Evolutionary conservation across 53 echinoderm and acorn worm genomes (phyloP).

Genomic region (Luidia sarsii): DNA sequence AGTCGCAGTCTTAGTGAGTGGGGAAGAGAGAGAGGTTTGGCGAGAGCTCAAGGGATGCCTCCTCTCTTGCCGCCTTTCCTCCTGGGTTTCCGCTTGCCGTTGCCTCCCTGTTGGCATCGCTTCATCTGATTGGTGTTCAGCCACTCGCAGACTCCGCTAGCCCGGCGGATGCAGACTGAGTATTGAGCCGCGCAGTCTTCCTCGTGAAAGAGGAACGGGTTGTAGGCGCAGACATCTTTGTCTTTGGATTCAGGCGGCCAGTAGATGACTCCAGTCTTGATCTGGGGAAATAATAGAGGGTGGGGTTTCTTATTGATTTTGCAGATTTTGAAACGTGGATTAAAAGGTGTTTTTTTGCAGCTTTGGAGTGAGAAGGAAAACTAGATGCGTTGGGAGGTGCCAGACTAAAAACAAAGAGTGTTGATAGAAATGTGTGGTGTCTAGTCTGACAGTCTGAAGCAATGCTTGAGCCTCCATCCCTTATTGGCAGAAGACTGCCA

Average conservation of each 20-base stretch:
- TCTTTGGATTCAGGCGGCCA: slow-evolving; percentile 76
- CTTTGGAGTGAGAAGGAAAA: too few species aligned
- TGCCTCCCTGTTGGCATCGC: slow-evolving; percentile 56
- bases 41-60: not conserved
- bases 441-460: too few species aligned
- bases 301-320: too few species aligned
- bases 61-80: not conserved
- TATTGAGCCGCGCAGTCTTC: slow-evolving; percentile 83
- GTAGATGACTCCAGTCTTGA: slow-evolving; percentile 78
- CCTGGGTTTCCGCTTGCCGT: not conserved
- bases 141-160: slow-evolving; percentile 89
- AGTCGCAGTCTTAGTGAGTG: too few species aligned
- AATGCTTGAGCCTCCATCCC: too few species aligned
- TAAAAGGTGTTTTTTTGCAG: too few species aligned
- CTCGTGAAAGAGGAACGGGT: slow-evolving; percentile 70
- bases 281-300: slow-evolving; percentile 40
- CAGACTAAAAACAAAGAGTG: too few species aligned
- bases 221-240: slow-evolving; percentile 88
- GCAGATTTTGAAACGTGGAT: not conserved
- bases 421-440: too few species aligned
- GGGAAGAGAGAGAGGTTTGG: too few species aligned
- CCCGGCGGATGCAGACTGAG: slow-evolving; percentile 76
- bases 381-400: too few species aligned
- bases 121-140: slow-evolving; percentile 62
- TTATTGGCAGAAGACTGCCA: too few species aligned